Percentiles rank a stretch among this genome's conserved stretches.
These are phyloP conservation scores for Poecilia velifera DNA, from an alignment of 2,797 vertebrate genomes.

Conservation along the genomic window DNA sequence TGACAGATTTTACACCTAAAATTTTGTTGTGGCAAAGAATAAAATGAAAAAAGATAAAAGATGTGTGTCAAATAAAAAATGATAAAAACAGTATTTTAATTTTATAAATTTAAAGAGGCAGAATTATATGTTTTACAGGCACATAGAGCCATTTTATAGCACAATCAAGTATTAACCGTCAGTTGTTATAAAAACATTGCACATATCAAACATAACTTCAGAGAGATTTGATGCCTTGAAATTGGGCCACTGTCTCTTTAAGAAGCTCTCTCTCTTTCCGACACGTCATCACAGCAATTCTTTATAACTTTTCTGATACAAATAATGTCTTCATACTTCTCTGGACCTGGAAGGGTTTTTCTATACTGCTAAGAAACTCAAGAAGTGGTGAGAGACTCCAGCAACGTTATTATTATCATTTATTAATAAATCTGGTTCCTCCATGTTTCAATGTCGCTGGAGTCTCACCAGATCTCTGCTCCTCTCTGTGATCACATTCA, in stretches of 20 bases:
- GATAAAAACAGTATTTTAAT: background rate
- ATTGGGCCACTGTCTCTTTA: background rate
- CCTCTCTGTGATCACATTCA: background rate
- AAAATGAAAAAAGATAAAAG: background rate
- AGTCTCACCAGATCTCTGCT: background rate
- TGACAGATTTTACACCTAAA: background rate
- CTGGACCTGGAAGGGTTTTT: background rate
- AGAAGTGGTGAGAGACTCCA: background rate
- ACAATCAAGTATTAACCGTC: too few species aligned
- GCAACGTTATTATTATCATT: background rate
- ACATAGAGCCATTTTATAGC: too few species aligned
- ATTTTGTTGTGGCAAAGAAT: background rate
- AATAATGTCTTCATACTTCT: background rate
- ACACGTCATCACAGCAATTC: too few species aligned
- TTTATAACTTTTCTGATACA: background rate
- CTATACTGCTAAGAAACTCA: background rate
- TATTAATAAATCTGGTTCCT: background rate
- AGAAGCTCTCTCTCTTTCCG: background rate
- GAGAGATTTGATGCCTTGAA: too few species aligned
- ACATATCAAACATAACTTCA: too few species aligned
- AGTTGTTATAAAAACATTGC: too few species aligned
- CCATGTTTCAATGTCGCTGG: background rate
- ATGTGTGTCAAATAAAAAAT: background rate
- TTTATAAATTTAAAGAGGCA: background rate
- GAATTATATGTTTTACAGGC: too few species aligned